Evolutionary conservation across 2,888 invertebrate species (phyloP).

Genomic region (Tenodera sinensis): DNA sequence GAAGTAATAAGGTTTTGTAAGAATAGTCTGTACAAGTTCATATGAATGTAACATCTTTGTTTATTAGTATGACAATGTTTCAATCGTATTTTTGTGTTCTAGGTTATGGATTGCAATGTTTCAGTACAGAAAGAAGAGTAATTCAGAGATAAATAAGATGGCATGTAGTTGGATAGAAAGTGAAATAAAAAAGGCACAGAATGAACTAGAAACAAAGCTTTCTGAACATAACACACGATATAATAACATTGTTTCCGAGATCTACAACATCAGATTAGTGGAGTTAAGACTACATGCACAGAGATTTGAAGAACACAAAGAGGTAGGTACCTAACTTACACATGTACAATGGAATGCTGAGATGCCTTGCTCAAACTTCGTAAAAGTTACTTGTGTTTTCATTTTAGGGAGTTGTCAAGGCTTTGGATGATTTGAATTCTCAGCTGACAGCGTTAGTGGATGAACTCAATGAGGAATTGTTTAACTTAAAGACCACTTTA

Average conservation of each 20-base stretch:
- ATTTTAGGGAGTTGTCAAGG: neutral
- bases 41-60: no score
- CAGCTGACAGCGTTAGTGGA: neutral
- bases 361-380: no score
- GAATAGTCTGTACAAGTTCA: no score
- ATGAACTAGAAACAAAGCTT: neutral
- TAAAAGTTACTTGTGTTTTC: neutral
- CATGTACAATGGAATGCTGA: no score
- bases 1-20: no score
- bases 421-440: neutral
- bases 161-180: neutral
- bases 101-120: neutral
- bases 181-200: neutral
- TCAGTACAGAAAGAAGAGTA: neutral
- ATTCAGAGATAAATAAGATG: neutral
- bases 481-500: neutral
- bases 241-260: neutral
- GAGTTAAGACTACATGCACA: slow-evolving; percentile 7
- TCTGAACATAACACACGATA: slow-evolving; percentile 3
- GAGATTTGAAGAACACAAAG: neutral
- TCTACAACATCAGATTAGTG: slow-evolving; percentile 13
- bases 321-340: neutral
- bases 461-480: neutral
- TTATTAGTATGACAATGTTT: no score
- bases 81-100: neutral